Conservation (phyloP, 2,113 vertebrate genomes). For the Tenrec ecaudatus region DNA sequence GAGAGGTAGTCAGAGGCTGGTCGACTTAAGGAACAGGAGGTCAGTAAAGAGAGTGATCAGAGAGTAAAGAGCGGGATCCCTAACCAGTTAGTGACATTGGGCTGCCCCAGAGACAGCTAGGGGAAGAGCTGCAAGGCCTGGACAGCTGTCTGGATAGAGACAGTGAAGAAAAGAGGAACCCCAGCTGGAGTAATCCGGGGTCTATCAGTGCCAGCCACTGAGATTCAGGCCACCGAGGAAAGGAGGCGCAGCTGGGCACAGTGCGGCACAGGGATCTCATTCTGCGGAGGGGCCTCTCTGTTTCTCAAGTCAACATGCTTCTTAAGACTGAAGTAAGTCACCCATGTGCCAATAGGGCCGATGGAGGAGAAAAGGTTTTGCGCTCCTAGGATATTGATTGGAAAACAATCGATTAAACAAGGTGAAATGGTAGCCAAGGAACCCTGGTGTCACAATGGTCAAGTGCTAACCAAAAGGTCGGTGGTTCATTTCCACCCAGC, state of each 20-base stretch:
- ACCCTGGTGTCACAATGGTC: not conserved
- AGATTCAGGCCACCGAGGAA: not conserved
- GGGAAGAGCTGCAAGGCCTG: not conserved
- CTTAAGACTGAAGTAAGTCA: not conserved
- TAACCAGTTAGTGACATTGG: not conserved
- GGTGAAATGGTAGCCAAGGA: not conserved
- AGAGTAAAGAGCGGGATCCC: not conserved
- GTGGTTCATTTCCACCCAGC: not conserved
- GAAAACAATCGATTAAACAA: slow-evolving; percentile 19
- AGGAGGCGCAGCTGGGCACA: not conserved
- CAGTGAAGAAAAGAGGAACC: not conserved
- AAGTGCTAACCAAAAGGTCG: not conserved
- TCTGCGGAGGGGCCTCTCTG: not conserved
- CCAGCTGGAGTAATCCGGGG: not conserved
- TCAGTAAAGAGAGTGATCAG: not conserved
- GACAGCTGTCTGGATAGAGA: not conserved
- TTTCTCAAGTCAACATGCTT: not conserved
- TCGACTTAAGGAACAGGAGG: not conserved
- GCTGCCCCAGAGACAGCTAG: not conserved
- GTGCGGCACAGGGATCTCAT: not conserved
- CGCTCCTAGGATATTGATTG: not conserved
- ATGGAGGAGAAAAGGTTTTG: not conserved
- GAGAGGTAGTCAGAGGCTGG: not conserved
- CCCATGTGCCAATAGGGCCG: not conserved
- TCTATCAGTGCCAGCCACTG: not conserved